Evolutionary conservation across 1,140 invertebrate species (phyloP).

Genomic region (Acromyrmex echinatior): DNA sequence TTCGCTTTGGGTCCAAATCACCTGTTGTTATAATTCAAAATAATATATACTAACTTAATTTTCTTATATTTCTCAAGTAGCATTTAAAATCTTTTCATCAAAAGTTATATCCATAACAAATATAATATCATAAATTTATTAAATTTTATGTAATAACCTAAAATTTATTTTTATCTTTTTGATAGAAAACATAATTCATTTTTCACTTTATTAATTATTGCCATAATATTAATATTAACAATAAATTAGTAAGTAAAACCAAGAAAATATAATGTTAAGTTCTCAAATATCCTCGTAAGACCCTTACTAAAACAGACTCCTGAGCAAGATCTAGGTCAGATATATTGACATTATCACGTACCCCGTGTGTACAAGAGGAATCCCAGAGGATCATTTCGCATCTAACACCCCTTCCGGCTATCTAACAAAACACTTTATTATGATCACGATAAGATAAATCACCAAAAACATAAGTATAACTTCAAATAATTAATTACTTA

Average conservation of each 20-base stretch:
- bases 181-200: neutral
- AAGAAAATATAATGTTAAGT: neutral
- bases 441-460: neutral
- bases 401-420: conserved; percentile 20
- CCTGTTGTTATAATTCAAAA: neutral
- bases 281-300: neutral
- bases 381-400: conserved; percentile 16
- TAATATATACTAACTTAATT: neutral
- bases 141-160: neutral
- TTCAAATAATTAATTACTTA: conserved; percentile 45
- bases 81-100: neutral
- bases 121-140: neutral
- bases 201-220: neutral
- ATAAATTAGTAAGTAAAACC: neutral
- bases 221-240: neutral
- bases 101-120: neutral
- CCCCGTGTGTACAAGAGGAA: conserved; percentile 1
- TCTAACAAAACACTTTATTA: neutral
- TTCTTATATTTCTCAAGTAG: neutral
- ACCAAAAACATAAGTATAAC: neutral
- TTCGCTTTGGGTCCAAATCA: too few species aligned
- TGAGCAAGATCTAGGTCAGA: conserved; percentile 20
- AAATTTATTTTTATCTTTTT: conserved; percentile 3
- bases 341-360: conserved; percentile 9
- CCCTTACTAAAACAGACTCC: neutral